Evolutionary conservation across 2,113 vertebrate species (phyloP), one percentile per base, ranked within the genome.

Genomic region (Drymodes brunneopygia): DNA sequence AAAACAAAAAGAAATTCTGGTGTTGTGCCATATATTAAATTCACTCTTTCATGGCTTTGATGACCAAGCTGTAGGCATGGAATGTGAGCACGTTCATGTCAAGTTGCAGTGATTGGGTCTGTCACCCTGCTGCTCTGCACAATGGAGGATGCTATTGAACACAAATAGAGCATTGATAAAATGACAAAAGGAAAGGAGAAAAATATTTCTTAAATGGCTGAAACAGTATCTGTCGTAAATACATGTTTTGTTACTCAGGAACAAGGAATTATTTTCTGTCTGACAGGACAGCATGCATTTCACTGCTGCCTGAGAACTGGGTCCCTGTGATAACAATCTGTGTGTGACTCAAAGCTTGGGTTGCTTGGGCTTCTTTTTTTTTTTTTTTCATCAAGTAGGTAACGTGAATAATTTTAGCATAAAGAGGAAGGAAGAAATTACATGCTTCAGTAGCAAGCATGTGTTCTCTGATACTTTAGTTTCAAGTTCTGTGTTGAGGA

Each of bases 381-480:
- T 87, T 90, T 88, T 48, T 60, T 80, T 71, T 53, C 10, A 25
- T 92, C 61, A 35, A 54, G 86, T 53, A 85, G 74, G 69, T 92
- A 84, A 86, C 4, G 11, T 85, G 90, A 81, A 56, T 90, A 85
- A 92, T 91, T 95, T 94, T 92, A 94, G 90, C 87, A 60, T 72
- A 78, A 95, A 92, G 94, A 86, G 95, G 92, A 95, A 96, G 96
- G 81, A 95, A 95, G 89, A 90, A 80, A 95, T 95, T 90, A 88
- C 78, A 86, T 54, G 94, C 92, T 60, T 91, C 87, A 86, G 81
- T 83, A 92, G 85, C 50, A 70, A 87, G 79, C 10, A 6, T 88
- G 79, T 88, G 83, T 87, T 80, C 62, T 94, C 70, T 93, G 40
- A 31, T 66, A 27, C 84, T 95, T 85, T 3, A 70, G 92, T 95